These are phyloP conservation scores for Scolopax rusticola DNA, from an alignment of 2,797 vertebrate genomes.

Conservation along the genomic window DNA sequence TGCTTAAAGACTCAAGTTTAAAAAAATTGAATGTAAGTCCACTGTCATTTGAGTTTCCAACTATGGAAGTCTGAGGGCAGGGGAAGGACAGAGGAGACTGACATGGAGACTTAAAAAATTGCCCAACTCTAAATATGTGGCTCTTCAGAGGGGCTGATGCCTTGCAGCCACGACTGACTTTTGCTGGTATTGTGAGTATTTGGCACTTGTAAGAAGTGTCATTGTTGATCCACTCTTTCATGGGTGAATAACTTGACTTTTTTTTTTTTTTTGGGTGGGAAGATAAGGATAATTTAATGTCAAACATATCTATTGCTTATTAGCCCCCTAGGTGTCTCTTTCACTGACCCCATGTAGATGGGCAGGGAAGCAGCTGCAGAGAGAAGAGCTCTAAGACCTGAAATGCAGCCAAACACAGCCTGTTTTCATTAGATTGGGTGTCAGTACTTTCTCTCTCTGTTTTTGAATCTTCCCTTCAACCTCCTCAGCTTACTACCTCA, in stretches of 20 bases:
- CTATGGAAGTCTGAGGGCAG: fast-evolving
- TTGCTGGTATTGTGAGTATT: background rate
- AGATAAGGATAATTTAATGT: background rate
- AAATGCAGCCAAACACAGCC: background rate
- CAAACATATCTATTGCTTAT: background rate
- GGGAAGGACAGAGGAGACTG: background rate
- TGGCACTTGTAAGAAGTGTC: background rate
- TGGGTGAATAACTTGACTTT: background rate
- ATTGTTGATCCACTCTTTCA: background rate
- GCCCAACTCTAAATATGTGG: background rate
- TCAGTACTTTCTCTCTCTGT: background rate
- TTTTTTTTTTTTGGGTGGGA: too few species aligned
- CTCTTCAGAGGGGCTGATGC: background rate
- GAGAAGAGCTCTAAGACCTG: background rate
- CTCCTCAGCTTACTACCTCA: background rate
- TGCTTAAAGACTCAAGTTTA: background rate
- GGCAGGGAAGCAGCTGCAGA: background rate
- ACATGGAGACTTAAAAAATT: background rate
- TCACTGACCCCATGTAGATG: background rate
- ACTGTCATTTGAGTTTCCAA: background rate
- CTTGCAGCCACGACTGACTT: background rate
- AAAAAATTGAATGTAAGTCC: background rate
- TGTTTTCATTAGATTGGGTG: background rate
- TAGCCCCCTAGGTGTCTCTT: background rate
- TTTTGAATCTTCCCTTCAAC: background rate